These are phyloP conservation scores for Agrenia bidenticulata DNA, from an alignment of 2,888 invertebrate genomes.

Conservation along the genomic window DNA sequence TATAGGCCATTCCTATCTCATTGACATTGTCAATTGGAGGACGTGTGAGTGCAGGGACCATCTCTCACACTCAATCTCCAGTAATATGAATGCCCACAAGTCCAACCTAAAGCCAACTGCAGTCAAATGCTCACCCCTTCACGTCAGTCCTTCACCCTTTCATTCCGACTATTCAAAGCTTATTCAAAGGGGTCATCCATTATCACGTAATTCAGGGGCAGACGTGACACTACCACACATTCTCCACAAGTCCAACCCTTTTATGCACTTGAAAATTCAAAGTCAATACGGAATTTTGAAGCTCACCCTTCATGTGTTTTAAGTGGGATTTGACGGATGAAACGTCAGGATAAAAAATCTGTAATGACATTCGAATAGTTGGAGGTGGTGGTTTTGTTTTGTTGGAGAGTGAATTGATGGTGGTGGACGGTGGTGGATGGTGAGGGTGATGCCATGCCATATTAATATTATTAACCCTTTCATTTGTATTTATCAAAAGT, in stretches of 20 bases:
- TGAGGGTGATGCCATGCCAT: too few relatives aligned
- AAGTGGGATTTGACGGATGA: conserved; percentile 9
- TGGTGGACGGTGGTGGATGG: too few relatives aligned
- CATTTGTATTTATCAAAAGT: too few relatives aligned
- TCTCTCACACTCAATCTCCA: conserved; percentile 8
- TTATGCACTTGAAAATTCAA: too few relatives aligned
- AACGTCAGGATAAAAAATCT: conserved; percentile 7
- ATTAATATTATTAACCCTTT: too few relatives aligned
- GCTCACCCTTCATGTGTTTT: too few relatives aligned
- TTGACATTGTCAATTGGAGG: conserved; percentile 6
- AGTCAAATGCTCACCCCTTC: conserved; percentile 15
- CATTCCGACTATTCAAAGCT: not conserved
- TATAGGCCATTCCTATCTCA: not conserved
- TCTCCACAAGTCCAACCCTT: too few relatives aligned
- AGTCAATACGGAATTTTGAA: too few relatives aligned
- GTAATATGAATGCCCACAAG: too few relatives aligned
- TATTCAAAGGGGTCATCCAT: not conserved
- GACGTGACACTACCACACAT: too few relatives aligned
- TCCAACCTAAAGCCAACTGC: not conserved
- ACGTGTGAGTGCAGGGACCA: not conserved
- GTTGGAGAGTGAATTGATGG: too few relatives aligned
- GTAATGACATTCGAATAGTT: not conserved
- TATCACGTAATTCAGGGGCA: conserved; percentile 8
- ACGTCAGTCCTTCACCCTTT: too few relatives aligned
- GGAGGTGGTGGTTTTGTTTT: not conserved